Evolutionary conservation across 2,113 vertebrate species (phyloP).

Genomic region (Marmota flaviventris): DNA sequence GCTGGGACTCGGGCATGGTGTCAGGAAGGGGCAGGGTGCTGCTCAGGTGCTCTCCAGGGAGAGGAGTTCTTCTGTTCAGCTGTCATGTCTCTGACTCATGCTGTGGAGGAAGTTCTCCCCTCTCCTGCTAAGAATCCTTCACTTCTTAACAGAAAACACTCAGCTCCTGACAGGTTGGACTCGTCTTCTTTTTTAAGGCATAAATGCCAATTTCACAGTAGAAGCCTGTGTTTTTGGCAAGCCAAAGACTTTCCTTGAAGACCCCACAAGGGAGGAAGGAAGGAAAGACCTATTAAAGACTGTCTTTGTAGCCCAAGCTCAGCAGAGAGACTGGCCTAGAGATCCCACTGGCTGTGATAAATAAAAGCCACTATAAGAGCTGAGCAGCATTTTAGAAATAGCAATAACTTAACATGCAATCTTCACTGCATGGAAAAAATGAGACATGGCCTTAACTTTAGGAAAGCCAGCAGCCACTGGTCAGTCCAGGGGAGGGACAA

Average conservation of each 20-base stretch:
- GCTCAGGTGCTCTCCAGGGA: background rate
- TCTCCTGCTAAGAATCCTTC: slow-evolving; percentile 23
- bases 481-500: background rate
- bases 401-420: background rate
- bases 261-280: background rate
- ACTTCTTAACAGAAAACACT: slow-evolving; percentile 32
- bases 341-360: background rate
- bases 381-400: background rate
- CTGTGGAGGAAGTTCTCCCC: background rate
- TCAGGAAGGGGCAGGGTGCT: background rate
- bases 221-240: background rate
- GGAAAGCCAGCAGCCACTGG: background rate
- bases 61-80: background rate
- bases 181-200: background rate
- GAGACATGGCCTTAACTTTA: background rate
- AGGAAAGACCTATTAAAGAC: background rate
- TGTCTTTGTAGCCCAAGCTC: background rate
- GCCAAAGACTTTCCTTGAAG: background rate
- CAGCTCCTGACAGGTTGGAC: background rate
- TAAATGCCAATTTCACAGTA: slow-evolving; percentile 1
- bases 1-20: background rate
- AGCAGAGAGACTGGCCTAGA: background rate
- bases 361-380: slow-evolving; percentile 28
- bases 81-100: slow-evolving; percentile 53
- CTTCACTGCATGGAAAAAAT: slow-evolving; percentile 23